Percentiles rank a stretch among this genome's conserved stretches.
Conservation (phyloP, 2,797 vertebrate species). For the Sebastolobus alascanus region DNA sequence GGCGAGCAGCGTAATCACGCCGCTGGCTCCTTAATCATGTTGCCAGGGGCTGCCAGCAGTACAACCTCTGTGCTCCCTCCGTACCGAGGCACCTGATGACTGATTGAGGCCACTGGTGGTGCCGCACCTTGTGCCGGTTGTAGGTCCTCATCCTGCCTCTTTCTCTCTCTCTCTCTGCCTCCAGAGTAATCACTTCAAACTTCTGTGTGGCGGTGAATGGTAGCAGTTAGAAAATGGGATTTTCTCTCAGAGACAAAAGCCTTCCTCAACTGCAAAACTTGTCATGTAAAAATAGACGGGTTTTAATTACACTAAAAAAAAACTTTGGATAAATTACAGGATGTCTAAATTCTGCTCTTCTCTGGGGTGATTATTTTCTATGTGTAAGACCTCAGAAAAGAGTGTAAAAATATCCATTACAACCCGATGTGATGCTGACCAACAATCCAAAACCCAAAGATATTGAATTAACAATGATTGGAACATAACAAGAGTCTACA, state of each 20-base stretch:
- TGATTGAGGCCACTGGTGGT: slow-evolving; percentile 71
- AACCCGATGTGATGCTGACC: not conserved
- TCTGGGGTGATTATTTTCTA: not conserved
- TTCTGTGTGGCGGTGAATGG: slow-evolving; percentile 21
- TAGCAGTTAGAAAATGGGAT: slow-evolving; percentile 27
- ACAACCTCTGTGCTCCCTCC: slow-evolving; percentile 52
- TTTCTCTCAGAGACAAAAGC: slow-evolving; percentile 27
- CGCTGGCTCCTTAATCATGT: slow-evolving; percentile 67
- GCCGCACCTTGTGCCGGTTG: slow-evolving; percentile 50
- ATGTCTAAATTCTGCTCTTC: not conserved
- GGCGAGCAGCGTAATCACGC: slow-evolving; percentile 68
- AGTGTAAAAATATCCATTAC: not conserved
- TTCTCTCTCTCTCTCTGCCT: slow-evolving; percentile 17
- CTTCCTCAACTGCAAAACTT: slow-evolving; percentile 10
- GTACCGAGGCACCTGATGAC: slow-evolving; percentile 56
- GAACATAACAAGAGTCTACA: not conserved
- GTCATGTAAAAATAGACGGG: slow-evolving; percentile 12
- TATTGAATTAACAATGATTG: not conserved
- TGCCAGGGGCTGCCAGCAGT: slow-evolving; percentile 42
- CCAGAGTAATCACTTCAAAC: slow-evolving; percentile 26
- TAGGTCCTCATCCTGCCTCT: slow-evolving; percentile 48
- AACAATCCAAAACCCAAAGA: no score
- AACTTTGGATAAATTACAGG: slow-evolving; percentile 12
- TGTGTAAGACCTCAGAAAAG: not conserved
- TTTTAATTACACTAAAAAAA: slow-evolving; percentile 32